Percentiles rank a stretch among this genome's conserved stretches.
Evolutionary conservation across 2,113 vertebrate genomes (phyloP).

Genomic region (Anolis sagrei): DNA sequence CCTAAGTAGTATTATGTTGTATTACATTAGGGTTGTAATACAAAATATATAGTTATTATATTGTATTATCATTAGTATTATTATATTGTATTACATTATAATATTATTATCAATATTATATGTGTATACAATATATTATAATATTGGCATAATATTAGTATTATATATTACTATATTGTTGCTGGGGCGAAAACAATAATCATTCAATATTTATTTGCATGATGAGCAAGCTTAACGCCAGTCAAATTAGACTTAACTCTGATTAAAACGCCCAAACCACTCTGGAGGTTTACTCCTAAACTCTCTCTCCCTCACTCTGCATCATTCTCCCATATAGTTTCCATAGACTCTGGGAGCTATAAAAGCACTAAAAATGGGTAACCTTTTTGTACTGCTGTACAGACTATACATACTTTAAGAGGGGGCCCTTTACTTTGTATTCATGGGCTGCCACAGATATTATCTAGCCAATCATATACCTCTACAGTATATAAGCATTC

Average conservation of each 20-base stretch:
- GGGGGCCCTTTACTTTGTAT: constrained; percentile 48
- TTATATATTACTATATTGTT: too few relatives aligned
- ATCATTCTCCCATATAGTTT: neutral
- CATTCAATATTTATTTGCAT: neutral
- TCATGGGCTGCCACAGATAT: constrained; percentile 37
- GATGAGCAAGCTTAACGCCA: neutral
- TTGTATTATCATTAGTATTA: too few relatives aligned
- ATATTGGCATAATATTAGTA: too few relatives aligned
- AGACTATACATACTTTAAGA: constrained; percentile 43
- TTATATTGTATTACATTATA: too few relatives aligned
- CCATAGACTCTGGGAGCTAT: neutral
- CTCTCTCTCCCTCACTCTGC: neutral
- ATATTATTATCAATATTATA: too few relatives aligned
- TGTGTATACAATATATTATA: too few relatives aligned
- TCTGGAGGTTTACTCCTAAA: constrained; percentile 11
- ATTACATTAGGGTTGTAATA: too few relatives aligned
- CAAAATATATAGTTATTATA: too few relatives aligned
- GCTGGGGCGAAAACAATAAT: neutral
- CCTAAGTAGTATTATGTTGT: too few relatives aligned
- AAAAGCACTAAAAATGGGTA: constrained; percentile 17
- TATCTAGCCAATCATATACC: constrained; percentile 35
- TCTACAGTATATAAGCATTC: constrained; percentile 34
- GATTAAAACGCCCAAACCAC: constrained; percentile 20
- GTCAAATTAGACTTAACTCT: neutral
- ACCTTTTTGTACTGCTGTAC: constrained; percentile 16